A percentile compares a stretch with the other conserved stretches of the same genome.
These are phyloP conservation scores for Eutolmus rufibarbis DNA, from an alignment of 2,888 invertebrate species.

Conservation along the genomic window DNA sequence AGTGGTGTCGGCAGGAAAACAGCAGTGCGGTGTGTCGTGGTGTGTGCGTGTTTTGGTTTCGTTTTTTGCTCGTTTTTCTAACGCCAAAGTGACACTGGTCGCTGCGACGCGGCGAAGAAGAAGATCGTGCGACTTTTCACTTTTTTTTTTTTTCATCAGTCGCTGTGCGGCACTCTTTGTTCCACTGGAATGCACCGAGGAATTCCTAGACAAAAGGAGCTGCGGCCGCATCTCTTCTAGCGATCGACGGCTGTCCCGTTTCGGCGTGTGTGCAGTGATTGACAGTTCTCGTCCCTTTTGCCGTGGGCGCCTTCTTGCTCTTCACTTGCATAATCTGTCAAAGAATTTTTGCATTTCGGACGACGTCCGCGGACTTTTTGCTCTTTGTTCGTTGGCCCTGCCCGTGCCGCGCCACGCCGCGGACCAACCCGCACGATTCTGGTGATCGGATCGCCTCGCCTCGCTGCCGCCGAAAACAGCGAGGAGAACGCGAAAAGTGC, in stretches of 20 bases:
- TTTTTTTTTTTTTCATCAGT: neutral
- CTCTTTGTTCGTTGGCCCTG: neutral
- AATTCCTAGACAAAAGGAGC: constrained; percentile 31
- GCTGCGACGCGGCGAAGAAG: neutral
- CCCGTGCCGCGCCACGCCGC: neutral
- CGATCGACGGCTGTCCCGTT: constrained; percentile 1
- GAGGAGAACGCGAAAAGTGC: neutral
- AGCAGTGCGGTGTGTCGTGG: constrained; percentile 2
- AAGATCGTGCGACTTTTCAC: constrained; percentile 10
- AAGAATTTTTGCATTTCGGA: constrained; percentile 23
- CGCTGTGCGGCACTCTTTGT: neutral
- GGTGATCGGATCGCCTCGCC: neutral
- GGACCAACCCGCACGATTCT: neutral
- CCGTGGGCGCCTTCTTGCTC: constrained; percentile 4
- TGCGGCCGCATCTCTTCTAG: neutral
- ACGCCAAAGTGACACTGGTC: constrained; percentile 18
- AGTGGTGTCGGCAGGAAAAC: constrained; percentile 7
- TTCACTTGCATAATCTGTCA: constrained; percentile 27
- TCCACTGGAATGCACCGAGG: constrained; percentile 15
- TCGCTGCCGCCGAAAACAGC: neutral
- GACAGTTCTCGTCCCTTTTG: neutral
- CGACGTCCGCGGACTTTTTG: neutral
- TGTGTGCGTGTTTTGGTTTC: constrained; percentile 36
- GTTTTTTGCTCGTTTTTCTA: constrained; percentile 32
- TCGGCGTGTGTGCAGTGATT: neutral